Base-by-base conservation (phyloP, 2,113 vertebrate species). In the Bombycilla garrulus region DNA sequence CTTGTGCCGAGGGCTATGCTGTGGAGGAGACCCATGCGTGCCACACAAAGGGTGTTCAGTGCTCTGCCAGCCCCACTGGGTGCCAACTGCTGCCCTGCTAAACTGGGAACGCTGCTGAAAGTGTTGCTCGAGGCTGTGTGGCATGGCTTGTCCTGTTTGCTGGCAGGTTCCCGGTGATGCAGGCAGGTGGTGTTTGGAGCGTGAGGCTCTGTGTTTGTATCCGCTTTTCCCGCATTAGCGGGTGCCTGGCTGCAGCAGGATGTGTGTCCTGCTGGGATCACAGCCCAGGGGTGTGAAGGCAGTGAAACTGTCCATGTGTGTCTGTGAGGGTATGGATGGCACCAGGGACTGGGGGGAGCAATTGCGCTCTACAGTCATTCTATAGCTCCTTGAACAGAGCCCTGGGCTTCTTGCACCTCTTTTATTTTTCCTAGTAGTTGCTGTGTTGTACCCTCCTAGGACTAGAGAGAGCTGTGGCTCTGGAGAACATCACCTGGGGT, bases 311-410 rank as follows among this genome's bases (percentile, higher is more conserved):
- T 5, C 26, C 0, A 1, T 64, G 56, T 14, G 1, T 67, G 56
- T 14, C 15, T 3, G 0, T 0, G 6, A 65, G 83, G 51, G 53
- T 18, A 8, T 0, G 2, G 57, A 6, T 15, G 24, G 21, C 25
- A 45, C 40, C 0, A 2, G 61, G 33, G 19, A n/a, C 18, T 21
- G 3, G 6, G 2, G 16, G 22, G 12, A 42, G 8, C 0, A 6
- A 5, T 15, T 25, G 35, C 18, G 26, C 44, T 70, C 67, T 36
- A 1, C 70, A 70, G 0, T 65, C 23, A 6, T n/a, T 50, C 31
- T 16, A 12, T 22, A 33, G 45, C 42, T 50, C 38, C 5, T 10
- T 66, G 44, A 21, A 35, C 36, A 35, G 76, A 80, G 25, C 62
- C 25, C 24, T 36, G 73, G 5, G 10, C 11, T 48, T 60, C 16